Evolutionary conservation across 2,113 vertebrate species (phyloP).

Genomic region (Syrrhaptes paradoxus): DNA sequence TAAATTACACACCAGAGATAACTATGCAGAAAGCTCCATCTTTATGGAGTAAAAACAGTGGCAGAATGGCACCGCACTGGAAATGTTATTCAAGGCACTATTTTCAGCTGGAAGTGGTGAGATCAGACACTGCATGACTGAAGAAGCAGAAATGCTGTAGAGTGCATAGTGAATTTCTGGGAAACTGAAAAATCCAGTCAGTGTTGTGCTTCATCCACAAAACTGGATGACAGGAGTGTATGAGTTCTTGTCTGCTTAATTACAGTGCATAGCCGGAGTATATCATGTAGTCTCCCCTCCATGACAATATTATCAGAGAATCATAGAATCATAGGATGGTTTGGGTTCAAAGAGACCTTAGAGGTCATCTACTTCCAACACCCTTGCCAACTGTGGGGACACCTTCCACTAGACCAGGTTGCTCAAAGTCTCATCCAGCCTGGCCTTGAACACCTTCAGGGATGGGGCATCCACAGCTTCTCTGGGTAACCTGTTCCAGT

Average conservation of each 20-base stretch:
- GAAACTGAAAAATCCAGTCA: neutral
- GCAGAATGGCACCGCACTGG: neutral
- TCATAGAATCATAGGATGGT: too few species aligned
- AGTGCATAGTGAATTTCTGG: neutral
- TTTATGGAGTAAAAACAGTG: neutral
- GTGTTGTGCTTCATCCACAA: neutral
- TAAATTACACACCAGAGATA: neutral
- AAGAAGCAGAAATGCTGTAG: neutral
- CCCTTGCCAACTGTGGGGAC: too few species aligned
- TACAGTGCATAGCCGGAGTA: neutral
- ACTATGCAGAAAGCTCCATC: neutral
- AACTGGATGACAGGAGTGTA: neutral
- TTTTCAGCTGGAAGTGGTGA: neutral
- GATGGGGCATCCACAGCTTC: too few species aligned
- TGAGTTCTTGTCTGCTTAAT: fast-evolving
- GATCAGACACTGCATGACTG: neutral
- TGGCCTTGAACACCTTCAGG: too few species aligned
- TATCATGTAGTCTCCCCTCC: neutral
- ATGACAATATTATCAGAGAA: neutral
- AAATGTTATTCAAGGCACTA: neutral
- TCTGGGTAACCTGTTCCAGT: too few species aligned
- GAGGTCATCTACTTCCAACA: too few species aligned
- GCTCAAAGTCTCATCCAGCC: too few species aligned
- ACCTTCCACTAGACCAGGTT: too few species aligned
- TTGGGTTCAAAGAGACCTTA: too few species aligned